Evolutionary conservation across 2,113 vertebrate species (phyloP), one percentile per base, ranked within the genome.

Genomic region (Chaenogobius annularis): DNA sequence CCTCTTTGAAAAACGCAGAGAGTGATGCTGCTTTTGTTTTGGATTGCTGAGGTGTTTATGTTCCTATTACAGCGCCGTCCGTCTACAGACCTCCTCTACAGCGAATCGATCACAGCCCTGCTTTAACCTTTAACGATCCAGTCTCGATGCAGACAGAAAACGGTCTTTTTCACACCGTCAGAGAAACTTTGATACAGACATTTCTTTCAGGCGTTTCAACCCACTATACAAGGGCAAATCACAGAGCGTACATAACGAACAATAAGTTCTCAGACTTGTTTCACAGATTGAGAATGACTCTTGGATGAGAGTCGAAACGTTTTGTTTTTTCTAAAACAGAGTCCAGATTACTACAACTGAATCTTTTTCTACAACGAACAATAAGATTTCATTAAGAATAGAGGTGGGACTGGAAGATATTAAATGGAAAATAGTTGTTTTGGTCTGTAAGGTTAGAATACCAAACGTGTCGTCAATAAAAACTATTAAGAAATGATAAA

Each of bases 91-190:
- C 68, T 69, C 64, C 77, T 66, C 40, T 46, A 20, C 69, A 70
- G 68, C 7, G 10, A 55, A 75, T 75, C 46, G 69, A 81, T 85
- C 70, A 62, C 8, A 48, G 40, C 65, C 44, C 1, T 1, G 7
- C 40, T 56, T 77, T 81, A 77, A 79, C 69, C 68, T 81, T 72
- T 73, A 84, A 72, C 72, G 47, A 83, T 68, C 73, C 54, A 44
- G 69, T 59, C 80, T 31, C 10, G 54, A 64, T 68, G 66, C 62
- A 75, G 46, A 69, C 59, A 47, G 56, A 74, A 47, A 37, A 55
- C 12, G 43, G 64, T 37, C 55, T 55, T 61, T 61, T 61, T 61
- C 12, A 31, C 22, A 61, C 40, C 22, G 6, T 44, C 37, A 40
- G 23, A 11, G 26, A 55, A 40, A 55, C 47, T 71, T 26, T 62